Evolutionary conservation across 2,888 invertebrate species (phyloP).

Genomic region (Steromphala cineraria): DNA sequence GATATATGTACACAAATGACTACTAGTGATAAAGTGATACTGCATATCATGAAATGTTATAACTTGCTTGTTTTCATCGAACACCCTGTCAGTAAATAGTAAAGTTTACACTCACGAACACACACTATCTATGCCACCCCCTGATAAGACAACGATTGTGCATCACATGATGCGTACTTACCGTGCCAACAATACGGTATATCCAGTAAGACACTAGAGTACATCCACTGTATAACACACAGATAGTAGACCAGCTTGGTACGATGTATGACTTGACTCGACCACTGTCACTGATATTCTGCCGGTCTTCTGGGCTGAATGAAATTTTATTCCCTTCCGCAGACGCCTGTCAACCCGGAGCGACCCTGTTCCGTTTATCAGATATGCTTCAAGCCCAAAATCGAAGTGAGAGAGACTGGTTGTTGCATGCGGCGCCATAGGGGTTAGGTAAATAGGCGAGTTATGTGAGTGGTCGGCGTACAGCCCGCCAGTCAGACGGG

Average conservation of each 20-base stretch:
- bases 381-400: conserved; percentile 24
- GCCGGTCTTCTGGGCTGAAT: neutral
- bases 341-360: neutral
- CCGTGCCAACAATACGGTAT: no score
- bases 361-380: conserved; percentile 14
- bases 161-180: no score
- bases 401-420: conserved; percentile 14
- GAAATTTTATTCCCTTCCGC: conserved; percentile 12
- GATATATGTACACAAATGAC: no score
- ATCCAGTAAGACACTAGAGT: no score
- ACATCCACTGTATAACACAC: no score
- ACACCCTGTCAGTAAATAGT: no score
- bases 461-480: conserved; percentile 31
- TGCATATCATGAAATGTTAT: no score
- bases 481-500: conserved; percentile 18
- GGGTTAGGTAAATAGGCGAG: conserved; percentile 40
- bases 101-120: no score
- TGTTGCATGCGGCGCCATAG: conserved; percentile 27
- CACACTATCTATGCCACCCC: no score
- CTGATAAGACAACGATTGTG: no score
- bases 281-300: neutral
- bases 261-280: neutral
- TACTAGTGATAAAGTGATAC: no score
- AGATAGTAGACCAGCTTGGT: neutral
- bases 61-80: no score